Base-by-base conservation (phyloP, 2,797 vertebrate genomes). In the Chanos chanos region DNA sequence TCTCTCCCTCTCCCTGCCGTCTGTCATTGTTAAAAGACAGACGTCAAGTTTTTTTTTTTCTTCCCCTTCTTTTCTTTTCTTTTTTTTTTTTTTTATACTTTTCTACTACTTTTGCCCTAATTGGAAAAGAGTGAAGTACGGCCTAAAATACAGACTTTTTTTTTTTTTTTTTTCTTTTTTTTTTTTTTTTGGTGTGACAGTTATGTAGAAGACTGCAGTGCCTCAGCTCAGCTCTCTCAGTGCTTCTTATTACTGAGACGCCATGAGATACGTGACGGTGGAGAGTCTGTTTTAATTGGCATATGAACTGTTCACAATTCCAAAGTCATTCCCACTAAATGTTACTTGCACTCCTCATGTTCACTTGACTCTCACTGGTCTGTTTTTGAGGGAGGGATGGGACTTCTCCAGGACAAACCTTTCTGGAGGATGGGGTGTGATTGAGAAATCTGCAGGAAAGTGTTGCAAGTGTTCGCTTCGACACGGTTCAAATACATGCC, bases 281-380 rank as follows among this genome's bases (percentile, higher is more conserved):
- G 64, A 69, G 72, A 61, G 69, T 80, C 80, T 67, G 36, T 28
- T 64, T 61, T 81, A 69, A 83, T 80, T 80, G 64, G 78, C 70
- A 68, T 70, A 79, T 81, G 67, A 79, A 76, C n/a, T 70, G 44
- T 72, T 60, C 65, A 34, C 41, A 31, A 68, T 76, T 73, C 50
- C 36, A 39, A 67, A 54, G 67, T 65, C 30, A 60, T 79, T 77
- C 60, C 70, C 54, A 52, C n/a, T 70, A 75, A 77, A 76, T 68
- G 63, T 49, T 7, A 24, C 66, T 64, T 57, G 40, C 47, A 57
- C 22, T 56, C 66, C 50, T 31, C 6, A 61, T 30, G 53, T 24
- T 41, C 51, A 36, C 30, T 0, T 50, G 47, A 30, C 30, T 19
- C 22, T 53, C 10, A 10, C 37, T 48, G 3, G n/a, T n/a, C 44